Base-by-base conservation (phyloP, 2,113 vertebrate species). In the Butorides virescens region DNA sequence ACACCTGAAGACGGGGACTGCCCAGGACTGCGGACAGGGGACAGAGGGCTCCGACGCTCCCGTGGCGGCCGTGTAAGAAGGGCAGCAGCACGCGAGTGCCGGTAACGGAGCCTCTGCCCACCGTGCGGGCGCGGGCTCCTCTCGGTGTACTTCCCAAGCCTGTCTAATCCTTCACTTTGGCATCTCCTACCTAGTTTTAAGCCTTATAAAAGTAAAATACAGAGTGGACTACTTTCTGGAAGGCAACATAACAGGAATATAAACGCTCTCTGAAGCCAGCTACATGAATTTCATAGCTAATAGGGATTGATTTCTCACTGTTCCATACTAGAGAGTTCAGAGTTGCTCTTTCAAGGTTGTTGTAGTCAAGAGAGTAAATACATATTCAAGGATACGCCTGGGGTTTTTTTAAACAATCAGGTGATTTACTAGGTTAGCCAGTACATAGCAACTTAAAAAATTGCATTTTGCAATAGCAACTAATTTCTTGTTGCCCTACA, bases 11-110 rank as follows among this genome's bases (percentile, higher is more conserved):
- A 10, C 4, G 10, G 47, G 3, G 26, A n/a, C 32, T 32, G 30
- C 36, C 13, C 9, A 2, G 34, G 39, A 29, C 16, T 13, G 27
- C 21, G 25, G 12, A 15, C 20, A 37, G 23, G 30, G 8, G 30
- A 39, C 26, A 21, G 13, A 11, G 18, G 16, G 62, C 25, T 58
- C 47, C 5, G 4, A 26, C 3, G 3, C 37, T 10, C 27, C 30
- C 11, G 36, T 2, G 14, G 22, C 4, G 4, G 58, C 67, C 3
- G 1, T 4, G 7, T 5, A 15, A 25, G 36, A 23, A 39, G 23
- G 15, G 17, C 76, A 76, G 39, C n/a, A 82, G 56, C n/a, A 32
- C 2, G 3, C 3, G 0, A 44, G 10, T 20, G 7, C 37, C 42
- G 2, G 26, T 5, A 21, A 17, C 3, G 1, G 26, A 61, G 32